These are phyloP conservation scores for Vireo altiloquus DNA, from an alignment of 2,113 vertebrate genomes.

Conservation along the genomic window DNA sequence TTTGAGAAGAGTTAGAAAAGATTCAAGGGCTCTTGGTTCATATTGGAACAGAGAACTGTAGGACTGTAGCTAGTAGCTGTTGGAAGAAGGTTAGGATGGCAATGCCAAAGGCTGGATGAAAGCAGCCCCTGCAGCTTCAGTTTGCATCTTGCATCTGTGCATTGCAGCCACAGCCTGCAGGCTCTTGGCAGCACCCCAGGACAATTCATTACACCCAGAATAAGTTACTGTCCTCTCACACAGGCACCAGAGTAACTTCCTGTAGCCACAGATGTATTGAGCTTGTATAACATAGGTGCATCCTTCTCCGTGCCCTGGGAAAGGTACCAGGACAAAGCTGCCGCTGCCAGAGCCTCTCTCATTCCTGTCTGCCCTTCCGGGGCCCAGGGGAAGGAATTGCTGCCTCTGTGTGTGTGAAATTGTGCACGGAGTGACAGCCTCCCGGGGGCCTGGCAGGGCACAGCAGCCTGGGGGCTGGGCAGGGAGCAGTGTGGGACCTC, in stretches of 20 bases:
- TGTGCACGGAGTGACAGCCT: not conserved
- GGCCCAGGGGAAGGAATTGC: not conserved
- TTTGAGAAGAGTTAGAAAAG: not conserved
- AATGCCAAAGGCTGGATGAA: slow-evolving; percentile 4
- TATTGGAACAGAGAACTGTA: not conserved
- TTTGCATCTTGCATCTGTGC: slow-evolving; percentile 40
- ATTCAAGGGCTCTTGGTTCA: not conserved
- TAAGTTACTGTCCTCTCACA: slow-evolving; percentile 27
- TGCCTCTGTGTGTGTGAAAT: accelerated
- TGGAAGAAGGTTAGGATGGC: not conserved
- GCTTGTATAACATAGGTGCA: not conserved
- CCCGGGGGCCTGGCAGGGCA: not conserved
- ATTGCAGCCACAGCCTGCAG: slow-evolving; percentile 2
- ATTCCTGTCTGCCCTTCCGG: not conserved
- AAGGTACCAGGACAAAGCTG: not conserved
- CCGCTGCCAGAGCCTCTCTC: not conserved
- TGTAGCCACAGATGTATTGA: slow-evolving; percentile 21
- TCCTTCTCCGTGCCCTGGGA: not conserved
- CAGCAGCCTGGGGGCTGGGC: not conserved
- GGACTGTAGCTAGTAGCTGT: not conserved
- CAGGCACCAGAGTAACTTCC: slow-evolving; percentile 11
- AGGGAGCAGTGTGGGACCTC: not conserved
- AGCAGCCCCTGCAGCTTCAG: not conserved
- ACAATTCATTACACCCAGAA: slow-evolving; percentile 40
- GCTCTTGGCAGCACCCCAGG: slow-evolving; percentile 25